Evolutionary conservation across 1,140 invertebrate genomes (phyloP).

Genomic region (Choristoneura fumiferana): DNA sequence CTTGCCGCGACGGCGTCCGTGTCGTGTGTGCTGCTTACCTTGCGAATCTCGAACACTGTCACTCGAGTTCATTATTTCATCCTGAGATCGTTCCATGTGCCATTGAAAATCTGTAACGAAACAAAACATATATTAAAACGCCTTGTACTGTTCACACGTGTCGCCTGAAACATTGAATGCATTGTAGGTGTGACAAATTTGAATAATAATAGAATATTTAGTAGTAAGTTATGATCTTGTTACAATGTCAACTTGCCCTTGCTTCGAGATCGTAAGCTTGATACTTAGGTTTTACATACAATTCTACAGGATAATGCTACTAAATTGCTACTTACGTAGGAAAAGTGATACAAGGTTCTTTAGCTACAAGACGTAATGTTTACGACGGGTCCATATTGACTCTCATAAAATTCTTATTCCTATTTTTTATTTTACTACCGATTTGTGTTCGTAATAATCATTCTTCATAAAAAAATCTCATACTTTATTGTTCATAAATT

Average conservation of each 20-base stretch:
- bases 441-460: too few relatives aligned
- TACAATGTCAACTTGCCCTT: slow-evolving; percentile 14
- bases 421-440: too few relatives aligned
- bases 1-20: slow-evolving; percentile 30
- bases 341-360: background rate
- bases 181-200: slow-evolving; percentile 8
- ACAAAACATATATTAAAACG: background rate
- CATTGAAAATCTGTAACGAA: slow-evolving; percentile 73
- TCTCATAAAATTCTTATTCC: too few relatives aligned
- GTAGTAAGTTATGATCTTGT: slow-evolving; percentile 9
- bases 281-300: background rate
- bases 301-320: background rate
- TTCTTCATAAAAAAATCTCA: too few relatives aligned
- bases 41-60: slow-evolving; percentile 75
- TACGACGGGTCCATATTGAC: too few relatives aligned
- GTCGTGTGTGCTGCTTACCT: slow-evolving; percentile 63
- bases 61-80: slow-evolving; percentile 71
- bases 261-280: background rate
- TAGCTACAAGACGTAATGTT: background rate
- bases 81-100: slow-evolving; percentile 78
- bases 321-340: background rate
- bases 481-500: too few relatives aligned
- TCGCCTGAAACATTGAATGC: background rate
- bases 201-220: slow-evolving; percentile 18
- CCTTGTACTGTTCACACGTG: too few relatives aligned